Evolutionary conservation across 2,888 invertebrate species (phyloP).

Genomic region (Synanthedon formicaeformis): DNA sequence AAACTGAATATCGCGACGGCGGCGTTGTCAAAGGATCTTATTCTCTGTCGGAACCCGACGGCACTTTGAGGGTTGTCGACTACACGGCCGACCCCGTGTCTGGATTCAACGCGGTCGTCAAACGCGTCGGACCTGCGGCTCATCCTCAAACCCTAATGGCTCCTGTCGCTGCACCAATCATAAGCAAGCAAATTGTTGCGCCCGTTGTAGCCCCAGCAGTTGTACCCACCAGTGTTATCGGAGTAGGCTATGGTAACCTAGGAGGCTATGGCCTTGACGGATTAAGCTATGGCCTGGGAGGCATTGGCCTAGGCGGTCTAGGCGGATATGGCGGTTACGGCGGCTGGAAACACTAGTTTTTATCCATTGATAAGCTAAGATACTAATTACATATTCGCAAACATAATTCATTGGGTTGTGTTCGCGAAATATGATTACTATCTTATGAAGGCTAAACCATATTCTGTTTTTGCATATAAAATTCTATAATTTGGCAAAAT

Average conservation of each 20-base stretch:
- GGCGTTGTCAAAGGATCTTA: conserved; percentile 58
- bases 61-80: conserved; percentile 53
- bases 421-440: conserved; percentile 3
- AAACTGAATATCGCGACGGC: conserved; percentile 53
- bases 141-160: conserved; percentile 34
- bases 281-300: background rate
- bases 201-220: conserved; percentile 10
- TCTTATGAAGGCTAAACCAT: conserved; percentile 5
- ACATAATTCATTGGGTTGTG: background rate
- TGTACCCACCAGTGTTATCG: conserved; percentile 11
- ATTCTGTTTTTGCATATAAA: conserved; percentile 17
- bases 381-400: background rate
- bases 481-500: conserved; percentile 4
- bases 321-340: conserved; percentile 6
- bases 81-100: conserved; percentile 48
- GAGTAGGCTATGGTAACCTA: conserved; percentile 10
- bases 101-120: conserved; percentile 62
- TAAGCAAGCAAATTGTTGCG: conserved; percentile 3
- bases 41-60: conserved; percentile 57
- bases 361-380: background rate
- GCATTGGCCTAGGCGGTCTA: conserved; percentile 6
- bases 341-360: conserved; percentile 20
- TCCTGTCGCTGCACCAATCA: conserved; percentile 11
- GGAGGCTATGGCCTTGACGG: conserved; percentile 8
- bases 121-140: conserved; percentile 42